These are phyloP conservation scores for Pseudachorutes palmiensis DNA, from an alignment of 1,140 invertebrate genomes.

Conservation along the genomic window DNA sequence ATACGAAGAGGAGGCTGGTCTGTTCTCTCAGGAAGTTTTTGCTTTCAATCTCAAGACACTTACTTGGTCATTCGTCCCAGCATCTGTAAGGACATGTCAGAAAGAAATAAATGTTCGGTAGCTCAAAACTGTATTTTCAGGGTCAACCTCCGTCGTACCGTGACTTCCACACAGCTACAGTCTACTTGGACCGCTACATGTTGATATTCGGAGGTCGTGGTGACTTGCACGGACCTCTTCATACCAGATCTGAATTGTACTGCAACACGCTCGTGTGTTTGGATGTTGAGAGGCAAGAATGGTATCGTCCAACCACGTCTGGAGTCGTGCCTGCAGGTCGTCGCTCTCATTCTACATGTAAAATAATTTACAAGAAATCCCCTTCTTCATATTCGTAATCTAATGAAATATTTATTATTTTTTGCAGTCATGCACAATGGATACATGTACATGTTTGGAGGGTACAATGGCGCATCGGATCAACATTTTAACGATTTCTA, in stretches of 20 bases:
- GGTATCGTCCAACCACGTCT: constrained; percentile 53
- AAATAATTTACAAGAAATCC: too few species aligned
- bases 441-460: constrained; percentile 71
- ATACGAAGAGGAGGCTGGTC: constrained; percentile 66
- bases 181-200: constrained; percentile 40
- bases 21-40: constrained; percentile 71
- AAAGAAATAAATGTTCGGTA: not conserved
- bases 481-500: constrained; percentile 75
- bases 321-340: constrained; percentile 57
- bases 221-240: constrained; percentile 55
- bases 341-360: constrained; percentile 81
- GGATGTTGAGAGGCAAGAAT: constrained; percentile 59
- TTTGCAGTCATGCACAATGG: constrained; percentile 60
- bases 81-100: constrained; percentile 45
- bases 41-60: constrained; percentile 63
- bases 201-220: constrained; percentile 80
- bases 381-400: too few species aligned
- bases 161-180: constrained; percentile 79
- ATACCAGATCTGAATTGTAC: constrained; percentile 63
- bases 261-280: constrained; percentile 67
- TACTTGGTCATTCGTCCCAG: constrained; percentile 58
- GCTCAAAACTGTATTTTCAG: constrained; percentile 38
- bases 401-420: not conserved
- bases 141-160: constrained; percentile 58
- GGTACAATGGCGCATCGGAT: constrained; percentile 65